Evolutionary conservation across 2,888 invertebrate species (phyloP), one percentile per base, ranked within the genome.

Genomic region (Meghimatium bilineatum): DNA sequence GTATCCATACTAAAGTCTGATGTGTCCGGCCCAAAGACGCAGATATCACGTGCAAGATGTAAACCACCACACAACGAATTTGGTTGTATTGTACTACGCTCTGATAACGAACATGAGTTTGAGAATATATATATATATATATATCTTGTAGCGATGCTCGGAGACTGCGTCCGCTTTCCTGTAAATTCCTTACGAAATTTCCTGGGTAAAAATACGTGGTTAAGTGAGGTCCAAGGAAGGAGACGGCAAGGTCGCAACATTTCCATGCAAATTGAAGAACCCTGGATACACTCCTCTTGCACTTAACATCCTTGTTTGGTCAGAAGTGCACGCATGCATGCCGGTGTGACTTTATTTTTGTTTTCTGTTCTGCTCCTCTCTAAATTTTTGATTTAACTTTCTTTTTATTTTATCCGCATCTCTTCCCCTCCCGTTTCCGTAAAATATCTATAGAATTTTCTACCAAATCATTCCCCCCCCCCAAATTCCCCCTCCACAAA

Each of bases 271-370:
- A 74, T 74, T 49, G 29, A 52, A 74, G 74, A 74, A 74, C 32
- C 32, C 10, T 49, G 49, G 29, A 74, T 74, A 74, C 74, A 49
- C 29, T 32, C 52, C 32, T 74, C 52, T 52, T 74, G 74, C 74
- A 52, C 52, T 49, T 32, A 74, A 6, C 74, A 32, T 74, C 74
- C 74, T 74, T 74, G 29, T 74, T 74, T 74, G 74, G 74, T 52
- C 74, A 74, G 74, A 74, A 74, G 74, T 74, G 74, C 74, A 74
- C 29, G 72, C 72, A 72, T 72, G 72, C 67, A 67, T 67, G 71
- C 12, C n/a, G 52, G 32, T n/a, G 32, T 74, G 49, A 32, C 49
- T 20, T 23, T 32, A n/a, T 38, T 38, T 36, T 44, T 29, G 2
- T 69, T 44, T n/a, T 52, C 32, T 52, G 32, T 32, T 23, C 29